Conservation (phyloP, 2,113 vertebrate species). For the Myotis lucifugus region DNA sequence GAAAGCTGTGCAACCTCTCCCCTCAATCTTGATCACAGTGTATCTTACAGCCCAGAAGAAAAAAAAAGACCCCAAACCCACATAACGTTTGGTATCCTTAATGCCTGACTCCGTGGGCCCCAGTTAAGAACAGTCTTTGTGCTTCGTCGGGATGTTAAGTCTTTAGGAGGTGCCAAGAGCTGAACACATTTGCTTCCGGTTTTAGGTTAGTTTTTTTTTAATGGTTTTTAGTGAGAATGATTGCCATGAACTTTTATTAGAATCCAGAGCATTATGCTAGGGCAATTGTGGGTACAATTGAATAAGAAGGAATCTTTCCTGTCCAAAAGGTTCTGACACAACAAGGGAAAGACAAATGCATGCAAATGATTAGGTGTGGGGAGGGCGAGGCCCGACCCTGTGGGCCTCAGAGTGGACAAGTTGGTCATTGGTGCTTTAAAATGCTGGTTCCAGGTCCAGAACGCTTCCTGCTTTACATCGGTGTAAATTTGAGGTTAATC, state of each 20-base stretch:
- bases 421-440: neutral
- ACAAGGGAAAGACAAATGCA: neutral
- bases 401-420: neutral
- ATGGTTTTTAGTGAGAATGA: neutral
- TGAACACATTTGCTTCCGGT: neutral
- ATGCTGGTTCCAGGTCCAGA: neutral
- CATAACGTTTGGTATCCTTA: neutral
- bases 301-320: neutral
- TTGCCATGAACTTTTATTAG: neutral
- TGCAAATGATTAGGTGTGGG: neutral
- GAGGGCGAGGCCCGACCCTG: neutral
- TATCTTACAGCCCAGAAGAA: neutral
- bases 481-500: neutral
- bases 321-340: neutral
- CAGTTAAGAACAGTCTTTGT: neutral
- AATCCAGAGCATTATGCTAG: neutral
- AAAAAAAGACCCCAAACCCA: neutral
- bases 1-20: neutral
- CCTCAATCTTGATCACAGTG: neutral
- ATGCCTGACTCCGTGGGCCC: neutral
- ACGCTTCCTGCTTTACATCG: neutral
- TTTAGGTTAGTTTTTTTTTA: neutral
- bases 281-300: neutral
- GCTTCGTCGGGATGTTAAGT: neutral
- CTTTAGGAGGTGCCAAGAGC: neutral